Conservation (phyloP, 2,888 invertebrate genomes). For the Bimastos eiseni region DNA sequence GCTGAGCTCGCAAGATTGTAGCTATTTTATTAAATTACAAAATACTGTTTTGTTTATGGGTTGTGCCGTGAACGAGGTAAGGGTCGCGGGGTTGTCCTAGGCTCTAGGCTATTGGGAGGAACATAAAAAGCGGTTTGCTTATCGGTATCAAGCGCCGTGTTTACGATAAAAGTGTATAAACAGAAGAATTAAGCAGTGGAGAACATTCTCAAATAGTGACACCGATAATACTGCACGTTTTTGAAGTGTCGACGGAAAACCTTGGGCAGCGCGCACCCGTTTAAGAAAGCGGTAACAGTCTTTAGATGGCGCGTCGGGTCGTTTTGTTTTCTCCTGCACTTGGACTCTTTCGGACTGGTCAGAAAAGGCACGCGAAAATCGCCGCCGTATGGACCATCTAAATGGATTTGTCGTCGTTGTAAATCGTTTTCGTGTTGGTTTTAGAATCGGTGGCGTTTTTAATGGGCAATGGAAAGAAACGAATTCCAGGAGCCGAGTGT, state of each 20-base stretch:
- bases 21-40: background rate
- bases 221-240: background rate
- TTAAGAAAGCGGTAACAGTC: background rate
- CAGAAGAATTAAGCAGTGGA: background rate
- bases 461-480: conserved; percentile 21
- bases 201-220: background rate
- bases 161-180: background rate
- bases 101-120: background rate
- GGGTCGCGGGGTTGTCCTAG: background rate
- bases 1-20: background rate
- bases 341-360: background rate
- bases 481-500: background rate
- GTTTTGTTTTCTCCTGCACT: background rate
- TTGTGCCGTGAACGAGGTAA: conserved; percentile 6
- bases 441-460: background rate
- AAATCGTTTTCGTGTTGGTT: background rate
- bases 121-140: background rate
- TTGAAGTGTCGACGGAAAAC: background rate
- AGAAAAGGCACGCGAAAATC: background rate
- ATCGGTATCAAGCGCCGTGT: background rate
- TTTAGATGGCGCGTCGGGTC: background rate
- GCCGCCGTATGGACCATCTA: background rate
- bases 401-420: background rate
- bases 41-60: background rate
- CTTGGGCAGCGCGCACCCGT: background rate